phyloP scores from a whole-genome alignment of 1,140 invertebrate species.

The Venturia canescens region DNA sequence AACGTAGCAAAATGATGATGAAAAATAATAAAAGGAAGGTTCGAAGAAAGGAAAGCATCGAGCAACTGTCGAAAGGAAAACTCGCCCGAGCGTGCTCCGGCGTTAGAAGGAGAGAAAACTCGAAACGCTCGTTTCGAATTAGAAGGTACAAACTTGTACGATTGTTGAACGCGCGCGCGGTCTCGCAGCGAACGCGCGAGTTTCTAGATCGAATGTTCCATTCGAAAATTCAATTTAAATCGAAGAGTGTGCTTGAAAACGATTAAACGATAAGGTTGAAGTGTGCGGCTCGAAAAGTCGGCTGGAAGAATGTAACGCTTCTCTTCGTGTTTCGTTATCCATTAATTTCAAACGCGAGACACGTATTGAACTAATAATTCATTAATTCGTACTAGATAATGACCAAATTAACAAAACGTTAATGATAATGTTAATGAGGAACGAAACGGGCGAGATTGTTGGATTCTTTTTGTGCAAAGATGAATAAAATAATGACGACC shows the following conservation, averaged over 20 bases:
- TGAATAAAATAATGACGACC: constrained; percentile 14
- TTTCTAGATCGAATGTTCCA: too few relatives aligned
- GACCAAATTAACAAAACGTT: constrained; percentile 43
- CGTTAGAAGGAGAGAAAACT: neutral
- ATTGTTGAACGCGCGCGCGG: too few relatives aligned
- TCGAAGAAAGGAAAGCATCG: constrained; percentile 10
- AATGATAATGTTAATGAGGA: constrained; percentile 37
- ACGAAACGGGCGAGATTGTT: neutral
- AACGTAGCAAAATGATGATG: constrained; percentile 10
- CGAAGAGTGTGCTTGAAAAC: too few relatives aligned
- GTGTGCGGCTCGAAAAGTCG: too few relatives aligned
- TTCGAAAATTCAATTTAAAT: too few relatives aligned
- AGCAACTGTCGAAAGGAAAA: constrained; percentile 25
- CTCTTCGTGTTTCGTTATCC: neutral
- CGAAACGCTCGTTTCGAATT: neutral
- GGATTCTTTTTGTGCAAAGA: constrained; percentile 14
- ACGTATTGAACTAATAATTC: neutral
- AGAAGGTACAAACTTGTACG: neutral
- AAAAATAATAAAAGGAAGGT: constrained; percentile 10
- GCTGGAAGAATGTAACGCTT: too few relatives aligned
- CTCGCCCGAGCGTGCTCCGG: neutral
- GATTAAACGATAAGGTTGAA: too few relatives aligned
- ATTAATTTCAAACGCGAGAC: neutral
- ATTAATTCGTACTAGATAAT: constrained; percentile 42
- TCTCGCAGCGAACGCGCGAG: too few relatives aligned